These are phyloP conservation scores for Periophthalmodon schlosseri DNA, from an alignment of 2,113 vertebrate species.

Conservation along the genomic window DNA sequence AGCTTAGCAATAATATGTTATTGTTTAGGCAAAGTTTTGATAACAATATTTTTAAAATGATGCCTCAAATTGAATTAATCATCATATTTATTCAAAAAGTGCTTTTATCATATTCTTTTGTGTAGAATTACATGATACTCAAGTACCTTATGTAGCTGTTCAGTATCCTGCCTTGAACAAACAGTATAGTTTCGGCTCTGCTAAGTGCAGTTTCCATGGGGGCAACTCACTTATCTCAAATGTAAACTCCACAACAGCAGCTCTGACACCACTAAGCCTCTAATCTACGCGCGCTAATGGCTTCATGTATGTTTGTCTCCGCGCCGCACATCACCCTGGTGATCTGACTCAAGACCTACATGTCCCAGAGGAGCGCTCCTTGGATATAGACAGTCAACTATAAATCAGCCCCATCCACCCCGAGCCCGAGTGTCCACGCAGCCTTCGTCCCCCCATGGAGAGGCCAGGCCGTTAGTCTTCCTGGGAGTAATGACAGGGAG, in stretches of 20 bases:
- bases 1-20: neutral
- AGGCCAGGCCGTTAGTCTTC: constrained; percentile 36
- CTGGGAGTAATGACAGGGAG: constrained; percentile 56
- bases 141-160: constrained; percentile 18
- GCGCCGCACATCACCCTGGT: constrained; percentile 39
- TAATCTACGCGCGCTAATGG: constrained; percentile 13
- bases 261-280: constrained; percentile 23
- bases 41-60: neutral
- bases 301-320: constrained; percentile 30
- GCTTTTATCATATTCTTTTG: neutral
- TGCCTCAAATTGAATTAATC: neutral
- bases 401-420: constrained; percentile 57
- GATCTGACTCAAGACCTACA: constrained; percentile 38
- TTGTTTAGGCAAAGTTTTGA: neutral
- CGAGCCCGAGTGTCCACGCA: constrained; percentile 9
- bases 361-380: constrained; percentile 40
- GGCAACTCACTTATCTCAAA: constrained; percentile 31
- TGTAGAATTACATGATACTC: too few species aligned
- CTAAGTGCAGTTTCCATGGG: constrained; percentile 11
- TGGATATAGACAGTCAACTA: constrained; percentile 35
- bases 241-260: constrained; percentile 44
- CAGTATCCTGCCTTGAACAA: constrained; percentile 30
- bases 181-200: constrained; percentile 17
- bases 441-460: constrained; percentile 7
- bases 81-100: neutral